phyloP scores from a whole-genome alignment of 2,113 vertebrate genomes.

The Hypomesus transpacificus region DNA sequence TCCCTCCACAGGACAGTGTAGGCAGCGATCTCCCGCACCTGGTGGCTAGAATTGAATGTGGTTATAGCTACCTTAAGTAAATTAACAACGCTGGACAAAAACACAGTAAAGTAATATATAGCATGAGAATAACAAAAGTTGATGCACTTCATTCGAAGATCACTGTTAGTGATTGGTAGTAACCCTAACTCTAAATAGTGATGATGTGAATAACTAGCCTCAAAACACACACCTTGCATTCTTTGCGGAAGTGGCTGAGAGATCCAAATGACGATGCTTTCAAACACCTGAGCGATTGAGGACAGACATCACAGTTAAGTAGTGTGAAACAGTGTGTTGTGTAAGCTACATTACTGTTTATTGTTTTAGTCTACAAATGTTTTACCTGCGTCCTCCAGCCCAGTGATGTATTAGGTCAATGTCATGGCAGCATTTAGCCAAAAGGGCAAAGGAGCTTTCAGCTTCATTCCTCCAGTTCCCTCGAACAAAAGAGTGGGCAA shows the following conservation, averaged over 20 bases:
- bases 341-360: background rate
- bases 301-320: no score
- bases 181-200: no score
- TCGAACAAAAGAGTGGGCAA: constrained; percentile 82
- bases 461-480: constrained; percentile 82
- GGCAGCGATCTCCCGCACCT: constrained; percentile 70
- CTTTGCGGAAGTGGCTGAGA: constrained; percentile 76
- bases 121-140: no score
- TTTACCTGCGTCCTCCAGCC: constrained; percentile 75
- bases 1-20: constrained; percentile 73
- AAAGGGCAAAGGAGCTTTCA: constrained; percentile 77
- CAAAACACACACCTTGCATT: constrained; percentile 66
- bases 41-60: constrained; percentile 61
- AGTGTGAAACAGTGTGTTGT: no score
- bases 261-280: constrained; percentile 82
- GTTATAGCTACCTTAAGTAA: no score
- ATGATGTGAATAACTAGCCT: no score
- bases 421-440: constrained; percentile 82
- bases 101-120: no score
- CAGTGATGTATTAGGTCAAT: constrained; percentile 80
- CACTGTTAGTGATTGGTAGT: no score
- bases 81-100: no score
- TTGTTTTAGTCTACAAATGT: background rate
- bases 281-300: constrained; percentile 66
- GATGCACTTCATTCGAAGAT: no score